A percentile compares a stretch with the other conserved stretches of the same genome.
phyloP scores from a whole-genome alignment of 2,888 invertebrate genomes.

The Alsophila aescularia region DNA sequence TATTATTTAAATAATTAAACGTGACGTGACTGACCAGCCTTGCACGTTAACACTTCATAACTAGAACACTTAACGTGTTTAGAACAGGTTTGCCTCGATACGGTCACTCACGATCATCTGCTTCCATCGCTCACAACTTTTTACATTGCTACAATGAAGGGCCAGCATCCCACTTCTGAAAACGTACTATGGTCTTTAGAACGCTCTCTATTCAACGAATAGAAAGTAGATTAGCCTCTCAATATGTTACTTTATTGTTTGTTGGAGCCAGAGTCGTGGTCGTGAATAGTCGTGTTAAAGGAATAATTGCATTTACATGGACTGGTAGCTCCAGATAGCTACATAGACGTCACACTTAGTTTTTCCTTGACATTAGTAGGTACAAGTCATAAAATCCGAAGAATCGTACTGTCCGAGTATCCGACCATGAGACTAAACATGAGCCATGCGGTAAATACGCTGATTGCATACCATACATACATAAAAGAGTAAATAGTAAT shows the following conservation, averaged over 20 bases:
- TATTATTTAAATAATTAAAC: not conserved
- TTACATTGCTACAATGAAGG: slow-evolving; percentile 4
- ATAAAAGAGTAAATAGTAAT: too few relatives aligned
- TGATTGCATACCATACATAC: too few relatives aligned
- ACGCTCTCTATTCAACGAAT: not conserved
- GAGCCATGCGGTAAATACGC: too few relatives aligned
- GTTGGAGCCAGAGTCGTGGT: not conserved
- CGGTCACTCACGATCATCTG: slow-evolving; percentile 22
- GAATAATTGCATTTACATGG: too few relatives aligned
- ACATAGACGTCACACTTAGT: too few relatives aligned
- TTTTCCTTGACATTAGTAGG: too few relatives aligned
- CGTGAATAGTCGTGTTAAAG: too few relatives aligned
- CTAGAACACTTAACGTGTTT: slow-evolving; percentile 13
- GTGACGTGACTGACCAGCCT: not conserved
- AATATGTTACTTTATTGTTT: not conserved
- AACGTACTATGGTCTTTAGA: not conserved
- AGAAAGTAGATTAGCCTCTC: slow-evolving; percentile 3
- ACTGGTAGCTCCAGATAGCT: too few relatives aligned
- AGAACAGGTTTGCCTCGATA: slow-evolving; percentile 20
- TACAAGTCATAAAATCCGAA: too few relatives aligned
- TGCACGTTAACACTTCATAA: slow-evolving; percentile 15
- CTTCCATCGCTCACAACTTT: slow-evolving; percentile 11
- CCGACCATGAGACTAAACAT: too few relatives aligned
- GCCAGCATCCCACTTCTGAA: not conserved
- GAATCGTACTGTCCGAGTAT: too few relatives aligned